A percentile compares a stretch with the other conserved stretches of the same genome.
phyloP scores from a whole-genome alignment of 1,140 invertebrate genomes.

The Tribolium castaneum region DNA sequence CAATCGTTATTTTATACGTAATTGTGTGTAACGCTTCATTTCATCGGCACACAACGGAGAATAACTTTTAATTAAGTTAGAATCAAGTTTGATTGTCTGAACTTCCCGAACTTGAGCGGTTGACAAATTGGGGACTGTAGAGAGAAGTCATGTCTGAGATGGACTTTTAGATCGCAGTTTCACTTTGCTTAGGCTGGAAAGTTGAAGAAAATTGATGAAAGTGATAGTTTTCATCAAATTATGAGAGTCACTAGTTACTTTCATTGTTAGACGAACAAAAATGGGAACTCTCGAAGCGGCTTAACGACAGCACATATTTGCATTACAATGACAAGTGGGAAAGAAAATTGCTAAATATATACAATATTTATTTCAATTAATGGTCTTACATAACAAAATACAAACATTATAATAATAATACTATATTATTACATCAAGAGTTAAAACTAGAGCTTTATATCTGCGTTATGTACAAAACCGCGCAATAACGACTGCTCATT shows the following conservation, averaged over 20 bases:
- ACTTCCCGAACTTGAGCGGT: not conserved
- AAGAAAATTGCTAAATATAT: slow-evolving; percentile 23
- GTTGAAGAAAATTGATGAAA: slow-evolving; percentile 17
- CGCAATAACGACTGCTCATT: slow-evolving; percentile 19
- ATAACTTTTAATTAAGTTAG: not conserved
- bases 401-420: slow-evolving; percentile 31
- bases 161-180: not conserved
- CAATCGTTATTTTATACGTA: slow-evolving; percentile 20
- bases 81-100: not conserved
- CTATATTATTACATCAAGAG: slow-evolving; percentile 29
- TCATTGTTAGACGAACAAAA: slow-evolving; percentile 1
- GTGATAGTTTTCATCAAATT: slow-evolving; percentile 18
- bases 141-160: not conserved
- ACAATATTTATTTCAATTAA: slow-evolving; percentile 31
- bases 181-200: not conserved
- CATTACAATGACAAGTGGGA: not conserved
- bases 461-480: slow-evolving; percentile 21
- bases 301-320: slow-evolving; percentile 1
- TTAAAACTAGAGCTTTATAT: slow-evolving; percentile 11
- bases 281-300: not conserved
- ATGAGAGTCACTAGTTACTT: not conserved
- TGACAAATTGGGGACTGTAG: not conserved
- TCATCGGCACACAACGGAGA: not conserved
- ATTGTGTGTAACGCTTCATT: not conserved
- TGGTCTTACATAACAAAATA: slow-evolving; percentile 31